Base-by-base conservation (phyloP, 1,140 invertebrate genomes). In the Acyrthosiphon pisum region DNA sequence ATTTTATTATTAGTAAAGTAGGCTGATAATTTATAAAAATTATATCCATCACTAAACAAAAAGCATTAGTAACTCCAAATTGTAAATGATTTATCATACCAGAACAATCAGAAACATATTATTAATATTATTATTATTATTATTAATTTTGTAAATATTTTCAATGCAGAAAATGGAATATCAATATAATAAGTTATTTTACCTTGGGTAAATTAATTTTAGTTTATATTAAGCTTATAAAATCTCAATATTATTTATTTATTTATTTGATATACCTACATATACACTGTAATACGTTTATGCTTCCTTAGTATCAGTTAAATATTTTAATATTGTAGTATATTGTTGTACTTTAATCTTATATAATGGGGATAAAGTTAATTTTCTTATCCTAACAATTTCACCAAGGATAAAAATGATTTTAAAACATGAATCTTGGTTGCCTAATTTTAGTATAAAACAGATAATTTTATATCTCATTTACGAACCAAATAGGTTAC, bases 331-430 rank as follows among this genome's bases (percentile, higher is more conserved):
- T 41, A 41, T 41, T 84, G n/a, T n/a, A 76, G 0, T 76, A 76
- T n/a, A 76, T 84, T 26, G 44, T 84, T 84, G 83, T 44, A 84
- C 83, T 84, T 44, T 84, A 84, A 41, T 84, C 41, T 44, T 41
- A 44, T 41, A 23, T 84, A 37, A 84, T 44, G 83, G 41, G 41
- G 11, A 41, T 41, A 11, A 84, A 84, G 83, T 84, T 11, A 41
- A 84, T 84, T 41, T 26, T 84, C 83, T 84, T 84, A 44, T 84
- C 37, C 83, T 26, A 41, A 84, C 37, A 44, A 84, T 26, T 35
- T 26, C 8, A 84, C 41, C 83, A 41, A 84, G 8, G 60, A 76
- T 76, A 76, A 76, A 76, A 76, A 76, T 18, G 4, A 76, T 76
- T 76, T 76, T n/a, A n/a, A n/a, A 18, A 68, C 30, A 68, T n/a